phyloP scores from a whole-genome alignment of 2,888 invertebrate species.

The Muscina levida region DNA sequence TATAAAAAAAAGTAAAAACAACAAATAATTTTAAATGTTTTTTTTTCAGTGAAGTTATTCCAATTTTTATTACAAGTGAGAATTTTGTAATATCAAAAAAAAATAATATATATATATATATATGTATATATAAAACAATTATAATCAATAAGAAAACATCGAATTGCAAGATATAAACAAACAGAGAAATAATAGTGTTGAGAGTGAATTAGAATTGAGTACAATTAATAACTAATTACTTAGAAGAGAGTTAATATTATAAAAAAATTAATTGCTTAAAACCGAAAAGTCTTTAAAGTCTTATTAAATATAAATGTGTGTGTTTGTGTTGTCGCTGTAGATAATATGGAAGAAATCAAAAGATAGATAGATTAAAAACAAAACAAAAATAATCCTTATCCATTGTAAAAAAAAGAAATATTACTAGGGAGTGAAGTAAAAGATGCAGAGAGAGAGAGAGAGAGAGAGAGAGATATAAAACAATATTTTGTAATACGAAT shows the following conservation, averaged over 20 bases:
- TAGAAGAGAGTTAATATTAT: not conserved
- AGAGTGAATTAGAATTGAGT: slow-evolving; percentile 32
- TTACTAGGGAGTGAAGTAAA: too few species aligned
- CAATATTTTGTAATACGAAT: slow-evolving; percentile 27
- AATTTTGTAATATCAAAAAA: too few species aligned
- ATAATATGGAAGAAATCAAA: not conserved
- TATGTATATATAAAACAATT: slow-evolving; percentile 1
- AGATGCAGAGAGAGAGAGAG: too few species aligned
- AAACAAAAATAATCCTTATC: slow-evolving; percentile 24
- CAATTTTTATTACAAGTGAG: too few species aligned
- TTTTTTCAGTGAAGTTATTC: too few species aligned
- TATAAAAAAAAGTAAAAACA: too few species aligned
- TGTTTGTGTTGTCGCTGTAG: not conserved
- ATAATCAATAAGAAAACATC: not conserved
- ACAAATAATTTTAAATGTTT: too few species aligned
- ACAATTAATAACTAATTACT: slow-evolving; percentile 46
- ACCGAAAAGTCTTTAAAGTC: slow-evolving; percentile 57
- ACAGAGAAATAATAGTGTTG: slow-evolving; percentile 35
- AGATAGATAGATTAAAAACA: not conserved
- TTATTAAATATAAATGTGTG: slow-evolving; percentile 26
- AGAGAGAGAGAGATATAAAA: not conserved
- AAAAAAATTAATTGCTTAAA: slow-evolving; percentile 51
- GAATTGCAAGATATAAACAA: slow-evolving; percentile 30
- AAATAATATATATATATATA: too few species aligned
- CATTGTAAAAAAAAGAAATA: not conserved